A percentile compares a stretch with the other conserved stretches of the same genome.
These are phyloP conservation scores for Dromococcyx pavoninus DNA, from an alignment of 2,797 vertebrate species.

Conservation along the genomic window DNA sequence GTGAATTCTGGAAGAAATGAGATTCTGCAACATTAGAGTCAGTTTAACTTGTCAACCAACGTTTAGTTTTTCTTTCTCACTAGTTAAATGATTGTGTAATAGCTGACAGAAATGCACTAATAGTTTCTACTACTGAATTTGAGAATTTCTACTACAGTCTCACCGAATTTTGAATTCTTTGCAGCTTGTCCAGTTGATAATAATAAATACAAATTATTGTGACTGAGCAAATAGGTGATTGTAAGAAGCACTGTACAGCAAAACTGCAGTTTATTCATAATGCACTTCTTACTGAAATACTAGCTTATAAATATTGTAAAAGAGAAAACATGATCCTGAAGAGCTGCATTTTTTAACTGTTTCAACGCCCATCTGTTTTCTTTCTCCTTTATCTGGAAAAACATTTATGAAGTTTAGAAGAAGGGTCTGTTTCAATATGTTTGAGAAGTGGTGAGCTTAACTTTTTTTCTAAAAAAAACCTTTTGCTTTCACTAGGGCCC, in stretches of 20 bases:
- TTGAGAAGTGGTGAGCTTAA: neutral
- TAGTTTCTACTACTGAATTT: neutral
- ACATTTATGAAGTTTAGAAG: neutral
- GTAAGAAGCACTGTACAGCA: neutral
- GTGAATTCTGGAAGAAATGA: neutral
- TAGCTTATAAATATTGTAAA: neutral
- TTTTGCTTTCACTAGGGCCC: conserved; percentile 82
- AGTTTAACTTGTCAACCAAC: neutral
- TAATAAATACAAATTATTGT: neutral
- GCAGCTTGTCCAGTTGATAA: neutral
- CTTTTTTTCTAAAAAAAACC: neutral
- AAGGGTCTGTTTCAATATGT: neutral
- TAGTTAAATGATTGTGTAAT: neutral
- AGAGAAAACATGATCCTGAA: neutral
- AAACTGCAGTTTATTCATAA: neutral
- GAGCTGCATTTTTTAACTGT: neutral
- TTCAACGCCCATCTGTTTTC: neutral
- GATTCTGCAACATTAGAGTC: neutral
- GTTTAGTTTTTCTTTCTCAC: neutral
- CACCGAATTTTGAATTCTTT: neutral
- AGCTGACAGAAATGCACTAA: neutral
- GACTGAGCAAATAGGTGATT: neutral
- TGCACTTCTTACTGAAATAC: neutral
- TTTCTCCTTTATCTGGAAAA: neutral
- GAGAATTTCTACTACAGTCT: neutral